Evolutionary conservation across 2,113 vertebrate species (phyloP).

Genomic region (Amblyopsis rosae): DNA sequence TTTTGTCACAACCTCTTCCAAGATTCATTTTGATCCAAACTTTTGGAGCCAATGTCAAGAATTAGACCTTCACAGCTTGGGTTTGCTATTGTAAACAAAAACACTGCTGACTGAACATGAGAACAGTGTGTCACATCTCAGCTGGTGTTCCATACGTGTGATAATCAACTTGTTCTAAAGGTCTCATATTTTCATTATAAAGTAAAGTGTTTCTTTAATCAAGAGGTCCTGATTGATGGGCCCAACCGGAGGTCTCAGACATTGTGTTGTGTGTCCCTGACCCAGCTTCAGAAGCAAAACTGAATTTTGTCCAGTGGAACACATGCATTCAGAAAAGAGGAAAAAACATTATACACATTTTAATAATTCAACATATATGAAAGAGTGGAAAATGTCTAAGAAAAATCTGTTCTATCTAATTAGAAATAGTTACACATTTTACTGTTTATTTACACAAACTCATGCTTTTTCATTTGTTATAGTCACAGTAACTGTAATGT

Average conservation of each 20-base stretch:
- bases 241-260: too few species aligned
- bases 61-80: slow-evolving; percentile 10
- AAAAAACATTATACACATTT: too few species aligned
- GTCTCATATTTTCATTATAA: not conserved
- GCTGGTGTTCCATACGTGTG: not conserved
- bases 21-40: slow-evolving; percentile 14
- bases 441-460: slow-evolving; percentile 9
- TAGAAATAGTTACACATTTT: too few species aligned
- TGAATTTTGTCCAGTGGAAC: not conserved
- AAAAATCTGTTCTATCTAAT: too few species aligned
- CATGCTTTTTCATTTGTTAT: too few species aligned
- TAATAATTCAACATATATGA: too few species aligned
- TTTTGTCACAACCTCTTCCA: slow-evolving; percentile 22
- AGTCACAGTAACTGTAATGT: too few species aligned
- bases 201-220: not conserved
- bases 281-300: not conserved
- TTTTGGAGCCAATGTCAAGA: slow-evolving; percentile 5
- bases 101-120: not conserved
- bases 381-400: too few species aligned
- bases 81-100: slow-evolving; percentile 17
- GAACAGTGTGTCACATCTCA: not conserved
- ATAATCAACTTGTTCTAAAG: not conserved
- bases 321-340: too few species aligned
- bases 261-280: not conserved
- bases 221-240: not conserved